These are phyloP conservation scores for Saguinus imperator DNA, from an alignment of 2,113 vertebrate species.

Conservation along the genomic window DNA sequence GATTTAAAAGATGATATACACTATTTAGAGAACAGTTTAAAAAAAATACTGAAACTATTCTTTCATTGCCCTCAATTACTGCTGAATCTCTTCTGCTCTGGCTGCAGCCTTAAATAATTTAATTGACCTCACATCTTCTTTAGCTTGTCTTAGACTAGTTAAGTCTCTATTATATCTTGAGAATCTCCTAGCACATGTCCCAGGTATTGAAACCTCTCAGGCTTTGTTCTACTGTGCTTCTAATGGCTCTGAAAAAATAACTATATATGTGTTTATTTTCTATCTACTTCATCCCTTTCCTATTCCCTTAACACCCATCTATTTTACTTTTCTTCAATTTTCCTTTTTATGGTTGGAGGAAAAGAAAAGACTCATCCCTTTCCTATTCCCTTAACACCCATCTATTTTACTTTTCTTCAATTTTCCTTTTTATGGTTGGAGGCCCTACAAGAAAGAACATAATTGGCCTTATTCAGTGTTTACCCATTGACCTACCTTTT, in stretches of 20 bases:
- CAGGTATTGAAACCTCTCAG: background rate
- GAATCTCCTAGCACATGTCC: background rate
- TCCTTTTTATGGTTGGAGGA: background rate
- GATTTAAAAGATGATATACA: background rate
- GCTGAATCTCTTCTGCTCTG: background rate
- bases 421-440: background rate
- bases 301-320: background rate
- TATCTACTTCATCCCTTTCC: background rate
- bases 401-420: background rate
- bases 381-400: background rate
- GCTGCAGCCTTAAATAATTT: background rate
- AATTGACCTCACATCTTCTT: background rate
- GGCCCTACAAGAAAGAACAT: background rate
- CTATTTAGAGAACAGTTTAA: background rate
- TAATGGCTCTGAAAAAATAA: background rate
- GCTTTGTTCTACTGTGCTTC: background rate
- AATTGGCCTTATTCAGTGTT: background rate
- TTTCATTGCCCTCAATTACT: background rate
- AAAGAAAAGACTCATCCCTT: background rate
- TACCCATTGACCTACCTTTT: background rate
- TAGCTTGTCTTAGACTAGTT: background rate
- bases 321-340: background rate
- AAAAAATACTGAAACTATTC: background rate
- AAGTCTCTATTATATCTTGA: background rate
- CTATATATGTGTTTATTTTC: background rate